Conservation (phyloP, 2,888 invertebrate genomes). For the Drosophila ustulata region DNA sequence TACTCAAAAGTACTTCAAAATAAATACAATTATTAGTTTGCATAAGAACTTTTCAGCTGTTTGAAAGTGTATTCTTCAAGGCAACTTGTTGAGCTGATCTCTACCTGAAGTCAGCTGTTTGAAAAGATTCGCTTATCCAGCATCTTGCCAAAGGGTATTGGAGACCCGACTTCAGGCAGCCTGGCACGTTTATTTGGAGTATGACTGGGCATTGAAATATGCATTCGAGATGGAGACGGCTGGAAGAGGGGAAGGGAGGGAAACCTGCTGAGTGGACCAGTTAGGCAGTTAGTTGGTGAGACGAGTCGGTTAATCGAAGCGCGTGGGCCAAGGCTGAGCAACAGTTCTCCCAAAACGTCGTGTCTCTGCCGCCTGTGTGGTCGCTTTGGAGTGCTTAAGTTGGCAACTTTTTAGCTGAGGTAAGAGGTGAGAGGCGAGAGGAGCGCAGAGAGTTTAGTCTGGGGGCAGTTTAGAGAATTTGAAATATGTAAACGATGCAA, state of each 20-base stretch:
- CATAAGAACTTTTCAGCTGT: too few relatives aligned
- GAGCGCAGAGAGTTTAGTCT: neutral
- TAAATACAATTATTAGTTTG: too few relatives aligned
- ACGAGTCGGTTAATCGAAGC: constrained; percentile 22
- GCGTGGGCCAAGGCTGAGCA: constrained; percentile 43
- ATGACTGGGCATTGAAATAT: constrained; percentile 15
- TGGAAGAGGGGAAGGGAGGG: neutral
- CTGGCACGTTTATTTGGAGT: neutral
- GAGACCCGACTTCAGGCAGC: too few relatives aligned
- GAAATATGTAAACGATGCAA: constrained; percentile 52
- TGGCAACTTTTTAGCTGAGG: constrained; percentile 16
- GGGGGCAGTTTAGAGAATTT: constrained; percentile 29
- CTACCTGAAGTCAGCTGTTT: too few relatives aligned
- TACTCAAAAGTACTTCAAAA: too few relatives aligned
- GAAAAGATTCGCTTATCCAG: too few relatives aligned
- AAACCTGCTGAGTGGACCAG: constrained; percentile 47
- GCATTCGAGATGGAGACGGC: constrained; percentile 1
- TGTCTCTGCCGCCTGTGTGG: constrained; percentile 13
- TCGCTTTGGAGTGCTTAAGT: constrained; percentile 20
- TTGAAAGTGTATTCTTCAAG: too few relatives aligned
- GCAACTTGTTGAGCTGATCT: too few relatives aligned
- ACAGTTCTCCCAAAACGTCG: constrained; percentile 4
- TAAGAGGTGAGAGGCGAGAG: neutral
- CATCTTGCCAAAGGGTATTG: too few relatives aligned
- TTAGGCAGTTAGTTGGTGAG: constrained; percentile 30